phyloP scores from a whole-genome alignment of 2,888 invertebrate genomes.

The Phortica okadai region DNA sequence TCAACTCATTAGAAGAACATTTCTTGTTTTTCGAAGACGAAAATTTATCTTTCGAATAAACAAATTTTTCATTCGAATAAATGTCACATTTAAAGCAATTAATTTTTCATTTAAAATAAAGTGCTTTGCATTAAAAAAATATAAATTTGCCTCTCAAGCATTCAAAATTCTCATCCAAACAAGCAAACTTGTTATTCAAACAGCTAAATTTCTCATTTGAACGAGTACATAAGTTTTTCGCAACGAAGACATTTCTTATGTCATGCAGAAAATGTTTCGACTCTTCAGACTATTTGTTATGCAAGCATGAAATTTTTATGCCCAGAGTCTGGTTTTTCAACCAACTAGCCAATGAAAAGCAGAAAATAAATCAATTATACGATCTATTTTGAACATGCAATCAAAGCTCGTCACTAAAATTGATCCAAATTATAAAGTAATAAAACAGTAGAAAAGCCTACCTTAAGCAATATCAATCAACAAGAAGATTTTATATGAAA shows the following conservation, averaged over 20 bases:
- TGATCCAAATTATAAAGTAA: slow-evolving; percentile 63
- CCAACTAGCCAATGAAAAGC: too few relatives aligned
- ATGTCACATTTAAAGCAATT: background rate
- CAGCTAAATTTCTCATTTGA: background rate
- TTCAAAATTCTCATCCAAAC: background rate
- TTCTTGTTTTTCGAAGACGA: background rate
- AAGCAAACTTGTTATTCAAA: background rate
- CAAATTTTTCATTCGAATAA: background rate
- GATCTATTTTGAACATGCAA: background rate
- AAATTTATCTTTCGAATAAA: background rate
- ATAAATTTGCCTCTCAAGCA: background rate
- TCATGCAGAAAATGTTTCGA: too few relatives aligned
- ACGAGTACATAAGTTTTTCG: background rate
- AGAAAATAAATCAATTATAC: too few relatives aligned
- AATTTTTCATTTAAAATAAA: too few relatives aligned
- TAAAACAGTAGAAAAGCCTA: slow-evolving; percentile 48
- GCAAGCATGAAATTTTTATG: too few relatives aligned
- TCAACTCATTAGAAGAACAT: background rate
- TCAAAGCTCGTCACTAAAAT: slow-evolving; percentile 60
- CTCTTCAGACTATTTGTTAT: too few relatives aligned
- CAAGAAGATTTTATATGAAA: slow-evolving; percentile 42
- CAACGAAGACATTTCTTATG: too few relatives aligned
- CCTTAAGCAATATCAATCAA: slow-evolving; percentile 50
- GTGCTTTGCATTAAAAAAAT: too few relatives aligned
- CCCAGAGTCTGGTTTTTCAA: too few relatives aligned